Conservation (phyloP, 2,888 invertebrate genomes). For the Tromatobia lineatoria region DNA sequence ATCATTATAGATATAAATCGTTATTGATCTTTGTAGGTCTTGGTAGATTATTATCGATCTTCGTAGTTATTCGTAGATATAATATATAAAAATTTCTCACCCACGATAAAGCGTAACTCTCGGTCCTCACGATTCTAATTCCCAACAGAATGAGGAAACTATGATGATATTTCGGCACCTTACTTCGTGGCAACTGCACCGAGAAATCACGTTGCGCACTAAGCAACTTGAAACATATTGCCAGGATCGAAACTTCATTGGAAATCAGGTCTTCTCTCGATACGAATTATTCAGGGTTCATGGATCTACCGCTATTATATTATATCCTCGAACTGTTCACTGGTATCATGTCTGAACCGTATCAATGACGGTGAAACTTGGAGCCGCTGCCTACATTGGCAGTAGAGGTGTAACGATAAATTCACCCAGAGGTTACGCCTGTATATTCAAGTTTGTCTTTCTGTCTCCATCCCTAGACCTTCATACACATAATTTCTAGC, state of each 20-base stretch:
- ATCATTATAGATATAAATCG: too few relatives aligned
- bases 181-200: background rate
- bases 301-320: background rate
- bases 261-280: constrained; percentile 14
- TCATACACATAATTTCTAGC: constrained; percentile 37
- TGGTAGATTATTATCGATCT: too few relatives aligned
- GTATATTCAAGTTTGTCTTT: constrained; percentile 36
- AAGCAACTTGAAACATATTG: background rate
- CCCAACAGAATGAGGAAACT: background rate
- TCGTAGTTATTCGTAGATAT: too few relatives aligned
- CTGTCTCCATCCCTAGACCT: constrained; percentile 35
- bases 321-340: constrained; percentile 10
- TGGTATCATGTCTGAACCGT: constrained; percentile 60
- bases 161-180: background rate
- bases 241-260: constrained; percentile 28
- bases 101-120: too few relatives aligned
- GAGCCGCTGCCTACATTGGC: constrained; percentile 11
- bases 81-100: too few relatives aligned
- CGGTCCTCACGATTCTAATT: too few relatives aligned
- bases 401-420: constrained; percentile 51
- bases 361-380: constrained; percentile 63
- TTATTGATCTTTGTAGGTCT: too few relatives aligned
- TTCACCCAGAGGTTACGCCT: constrained; percentile 45
- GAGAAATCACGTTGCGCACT: background rate
- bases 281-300: constrained; percentile 47